Evolutionary conservation across 2,888 invertebrate species (phyloP), one percentile per base, ranked within the genome.

Genomic region (Heteropelma amictum): DNA sequence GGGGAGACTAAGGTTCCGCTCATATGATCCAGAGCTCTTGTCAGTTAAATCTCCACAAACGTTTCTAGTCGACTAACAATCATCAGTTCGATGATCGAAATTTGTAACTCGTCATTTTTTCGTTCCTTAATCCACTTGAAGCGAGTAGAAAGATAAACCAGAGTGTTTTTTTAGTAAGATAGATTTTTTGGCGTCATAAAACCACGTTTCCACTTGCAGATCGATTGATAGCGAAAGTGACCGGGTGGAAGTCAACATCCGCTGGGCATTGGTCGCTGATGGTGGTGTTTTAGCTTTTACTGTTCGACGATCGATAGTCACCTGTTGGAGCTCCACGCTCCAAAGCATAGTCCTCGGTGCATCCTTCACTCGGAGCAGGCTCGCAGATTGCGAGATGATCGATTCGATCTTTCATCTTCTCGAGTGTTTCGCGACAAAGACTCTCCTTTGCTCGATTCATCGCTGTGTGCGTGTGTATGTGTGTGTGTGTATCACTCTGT

Each of bases 271-370:
- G 35, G 35, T 38, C 14, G 12, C 14, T 23, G 33, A 14, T 53
- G 12, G 19, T 12, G 19, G n/a, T 30, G n/a, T 21, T 23, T 67
- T 14, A 19, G 19, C 23, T 42, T 47, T 17, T 26, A 67, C 35
- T 12, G 47, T 14, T 26, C 35, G 14, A 26, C 33, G 56, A 77
- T 71, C 64, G 71, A 75, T 72, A 74, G 77, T 72, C 77, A 75
- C 77, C 72, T 72, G 74, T 74, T 74, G 69, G 65, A 77, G 60
- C n/a, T n/a, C n/a, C n/a, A n/a, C n/a, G n/a, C n/a, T n/a, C n/a
- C n/a, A n/a, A n/a, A n/a, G 17, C 12, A 23, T n/a, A 38, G 42
- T 70, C 38, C 42, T 64, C 40, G 7, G 3, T 8, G 45, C 51
- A 53, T 60, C n/a, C n/a, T n/a, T 53, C 35, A 17, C 45, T 60